phyloP scores from a whole-genome alignment of 2,113 vertebrate species.

The Sphaerodactylus townsendi region DNA sequence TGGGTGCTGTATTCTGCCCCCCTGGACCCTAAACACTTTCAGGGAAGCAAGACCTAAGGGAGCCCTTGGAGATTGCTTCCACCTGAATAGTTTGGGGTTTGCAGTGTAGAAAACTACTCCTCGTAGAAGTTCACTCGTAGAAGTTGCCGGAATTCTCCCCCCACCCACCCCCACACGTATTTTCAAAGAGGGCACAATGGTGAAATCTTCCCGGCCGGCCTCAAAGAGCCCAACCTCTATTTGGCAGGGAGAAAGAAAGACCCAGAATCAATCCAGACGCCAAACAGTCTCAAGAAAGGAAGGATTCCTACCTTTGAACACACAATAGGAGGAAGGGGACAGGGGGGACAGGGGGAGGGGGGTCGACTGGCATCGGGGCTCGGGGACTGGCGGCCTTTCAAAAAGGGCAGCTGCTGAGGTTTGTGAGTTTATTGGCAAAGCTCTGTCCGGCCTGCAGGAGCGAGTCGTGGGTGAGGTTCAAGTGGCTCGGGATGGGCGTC shows the following conservation, averaged over 20 bases:
- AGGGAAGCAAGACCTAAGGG: neutral
- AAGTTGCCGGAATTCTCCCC: neutral
- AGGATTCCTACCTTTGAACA: constrained; percentile 82
- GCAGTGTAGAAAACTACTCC: neutral
- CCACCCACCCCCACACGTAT: neutral
- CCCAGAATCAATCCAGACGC: constrained; percentile 26
- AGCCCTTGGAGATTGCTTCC: neutral
- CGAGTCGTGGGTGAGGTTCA: constrained; percentile 85
- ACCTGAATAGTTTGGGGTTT: neutral
- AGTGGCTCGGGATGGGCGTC: constrained; percentile 86
- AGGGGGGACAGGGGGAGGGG: constrained; percentile 33
- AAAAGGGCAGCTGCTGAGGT: constrained; percentile 90
- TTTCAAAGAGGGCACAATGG: neutral
- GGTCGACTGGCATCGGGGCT: constrained; percentile 9
- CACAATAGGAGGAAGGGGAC: constrained; percentile 67
- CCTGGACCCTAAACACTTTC: neutral
- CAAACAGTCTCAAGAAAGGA: constrained; percentile 53
- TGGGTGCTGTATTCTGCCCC: neutral
- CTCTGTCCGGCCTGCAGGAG: constrained; percentile 79
- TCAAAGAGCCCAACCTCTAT: neutral
- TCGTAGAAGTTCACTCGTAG: too few relatives aligned
- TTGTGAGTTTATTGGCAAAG: constrained; percentile 87
- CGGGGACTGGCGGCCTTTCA: constrained; percentile 60
- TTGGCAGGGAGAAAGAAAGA: neutral
- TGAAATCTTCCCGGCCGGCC: neutral